Base-by-base conservation (phyloP, 2,113 vertebrate genomes). In the Lynx canadensis region DNA sequence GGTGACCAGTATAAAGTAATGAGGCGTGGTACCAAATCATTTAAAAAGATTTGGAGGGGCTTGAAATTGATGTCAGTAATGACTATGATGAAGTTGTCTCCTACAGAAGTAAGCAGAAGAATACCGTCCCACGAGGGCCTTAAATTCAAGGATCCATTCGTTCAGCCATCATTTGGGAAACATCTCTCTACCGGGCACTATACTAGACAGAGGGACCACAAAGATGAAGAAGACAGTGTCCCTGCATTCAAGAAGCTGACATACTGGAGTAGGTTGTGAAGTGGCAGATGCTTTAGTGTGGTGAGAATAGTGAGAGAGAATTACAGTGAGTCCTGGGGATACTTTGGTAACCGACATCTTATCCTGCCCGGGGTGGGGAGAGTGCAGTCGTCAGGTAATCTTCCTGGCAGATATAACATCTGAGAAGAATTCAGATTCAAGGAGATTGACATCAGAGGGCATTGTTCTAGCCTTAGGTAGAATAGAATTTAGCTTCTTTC, bases 51-150 rank as follows among this genome's bases (percentile, higher is more conserved):
- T 78, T 65, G 29, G 15, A 82, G n/a, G 15, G 18, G 29, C 52
- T 90, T 78, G 48, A 76, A 93, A 97, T 88, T 68, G 13, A 69
- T 84, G 36, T 65, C 65, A 95, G 16, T 74, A 27, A 41, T 76
- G 36, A 91, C 29, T 79, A 6, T 63, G 55, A 80, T 69, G 23
- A 84, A 25, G 4, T 80, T 90, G 60, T 73, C 33, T 82, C 10
- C 80, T 78, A 5, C 86, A 68, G 73, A 48, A 89, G 52, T 80
- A 78, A 83, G 65, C 45, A 90, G 84, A 94, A 68, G 90, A 41
- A 60, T 45, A 68, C 13, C 18, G 33, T 48, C 23, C 5, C 23
- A 1, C 13, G 8, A 94, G 27, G 23, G 21, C 14, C 41, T 84
- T 63, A 74, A 60, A 50, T 84, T 50, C 55, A 60, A 48, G 74